phyloP scores from a whole-genome alignment of 2,797 vertebrate genomes.

The Serranus cabrilla region DNA sequence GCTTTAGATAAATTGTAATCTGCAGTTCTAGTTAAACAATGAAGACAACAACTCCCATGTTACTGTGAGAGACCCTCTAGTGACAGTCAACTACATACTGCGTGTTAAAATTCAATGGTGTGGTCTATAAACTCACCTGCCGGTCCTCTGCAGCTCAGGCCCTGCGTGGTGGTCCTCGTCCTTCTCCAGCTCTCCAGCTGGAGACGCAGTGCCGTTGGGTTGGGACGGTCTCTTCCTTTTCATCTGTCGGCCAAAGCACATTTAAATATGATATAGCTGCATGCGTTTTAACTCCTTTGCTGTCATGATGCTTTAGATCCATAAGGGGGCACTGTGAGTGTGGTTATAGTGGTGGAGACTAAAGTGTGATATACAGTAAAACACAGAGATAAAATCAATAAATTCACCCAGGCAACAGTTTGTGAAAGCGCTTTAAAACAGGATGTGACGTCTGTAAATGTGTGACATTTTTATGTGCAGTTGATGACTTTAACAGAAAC shows the following conservation, averaged over 20 bases:
- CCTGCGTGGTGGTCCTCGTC: conserved; percentile 89
- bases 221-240: conserved; percentile 93
- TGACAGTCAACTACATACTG: no score
- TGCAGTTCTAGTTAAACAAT: no score
- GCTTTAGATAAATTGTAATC: no score
- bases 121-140: conserved; percentile 88
- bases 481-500: background rate
- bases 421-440: background rate
- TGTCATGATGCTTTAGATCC: conserved; percentile 31
- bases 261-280: background rate
- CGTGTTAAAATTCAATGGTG: background rate
- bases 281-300: background rate
- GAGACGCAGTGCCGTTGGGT: conserved; percentile 89
- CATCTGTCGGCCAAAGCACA: conserved; percentile 78
- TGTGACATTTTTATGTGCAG: background rate
- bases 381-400: background rate
- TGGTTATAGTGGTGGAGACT: background rate
- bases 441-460: background rate
- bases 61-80: no score
- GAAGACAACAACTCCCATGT: no score
- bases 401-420: background rate
- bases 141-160: conserved; percentile 94
- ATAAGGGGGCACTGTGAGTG: conserved; percentile 43
- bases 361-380: background rate
- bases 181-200: conserved; percentile 86